Evolutionary conservation across 1,140 invertebrate genomes (phyloP), one percentile per base, ranked within the genome.

Genomic region (Rhopalosiphum padi): DNA sequence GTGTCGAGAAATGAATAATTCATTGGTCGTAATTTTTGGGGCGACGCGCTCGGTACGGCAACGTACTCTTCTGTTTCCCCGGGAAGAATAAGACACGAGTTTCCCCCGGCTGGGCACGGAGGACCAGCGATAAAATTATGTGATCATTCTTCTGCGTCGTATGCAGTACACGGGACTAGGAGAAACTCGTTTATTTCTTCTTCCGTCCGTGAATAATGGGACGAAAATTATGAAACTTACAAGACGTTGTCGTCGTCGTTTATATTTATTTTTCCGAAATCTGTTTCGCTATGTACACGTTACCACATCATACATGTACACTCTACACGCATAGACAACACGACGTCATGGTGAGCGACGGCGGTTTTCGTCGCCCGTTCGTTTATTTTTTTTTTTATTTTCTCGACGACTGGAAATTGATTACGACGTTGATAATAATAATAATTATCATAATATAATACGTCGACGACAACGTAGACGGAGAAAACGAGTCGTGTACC

Each of bases 1-100:
- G 87, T 89, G 87, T 89, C 46, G 48, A 48, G 11, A 68, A 91
- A 91, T 91, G 90, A 91, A 91, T 91, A 82, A 91, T 91, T 91
- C 90, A 91, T 91, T 8, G 68, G 68, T 11, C 68, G n/a, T 91
- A 83, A 91, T 91, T 41, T 85, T 91, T 11, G 82, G 90, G 68
- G 90, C 46, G 68, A 68, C 30, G 30, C 41, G 30, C 37, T 30
- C 41, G 60, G 35, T 90, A 77, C 1, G 60, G 60, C 87, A 48
- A 30, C 48, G 5, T 37, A 37, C 77, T n/a, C 18, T 35, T 85
- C 23, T 25, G 41, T 37, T 77, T n/a, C 60, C 18, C 15, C n/a
- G 30, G 60, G 82, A 83, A 21, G 35, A 82, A 37, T 82, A 37
- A 37, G 35, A 83, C 35, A 83, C 22, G 22, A 41, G 83, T 85